These are phyloP conservation scores for Charadrius vociferus DNA, from an alignment of 2,113 vertebrate genomes.

Conservation along the genomic window DNA sequence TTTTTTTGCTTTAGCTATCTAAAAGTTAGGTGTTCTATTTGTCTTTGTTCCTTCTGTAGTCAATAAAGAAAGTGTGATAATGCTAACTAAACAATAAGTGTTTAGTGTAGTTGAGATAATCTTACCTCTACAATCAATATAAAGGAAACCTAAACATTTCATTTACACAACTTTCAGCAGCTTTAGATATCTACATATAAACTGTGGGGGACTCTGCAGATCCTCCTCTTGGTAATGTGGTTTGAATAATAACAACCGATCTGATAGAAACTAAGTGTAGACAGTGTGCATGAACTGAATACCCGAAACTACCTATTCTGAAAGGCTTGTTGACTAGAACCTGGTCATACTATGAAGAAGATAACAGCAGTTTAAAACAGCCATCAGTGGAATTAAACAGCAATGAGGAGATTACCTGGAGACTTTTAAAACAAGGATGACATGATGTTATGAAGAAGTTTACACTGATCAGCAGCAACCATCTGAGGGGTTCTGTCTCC, in stretches of 20 bases:
- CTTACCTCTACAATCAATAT: neutral
- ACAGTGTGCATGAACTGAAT: neutral
- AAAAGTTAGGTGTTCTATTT: neutral
- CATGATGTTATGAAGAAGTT: neutral
- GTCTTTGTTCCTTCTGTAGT: neutral
- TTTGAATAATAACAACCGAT: neutral
- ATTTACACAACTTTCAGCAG: neutral
- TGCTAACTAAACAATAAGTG: neutral
- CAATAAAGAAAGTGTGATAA: neutral
- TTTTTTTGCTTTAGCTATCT: neutral
- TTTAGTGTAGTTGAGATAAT: neutral
- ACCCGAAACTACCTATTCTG: neutral
- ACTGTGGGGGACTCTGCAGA: neutral
- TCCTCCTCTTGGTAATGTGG: too few relatives aligned
- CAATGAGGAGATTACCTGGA: neutral
- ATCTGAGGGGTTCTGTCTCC: neutral
- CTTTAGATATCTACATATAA: neutral
- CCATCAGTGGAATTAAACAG: neutral
- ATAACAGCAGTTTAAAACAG: neutral
- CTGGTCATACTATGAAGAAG: neutral
- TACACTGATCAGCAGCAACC: neutral
- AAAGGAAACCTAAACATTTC: neutral
- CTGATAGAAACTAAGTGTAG: neutral
- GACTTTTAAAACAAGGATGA: neutral
- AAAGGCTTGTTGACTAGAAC: neutral